Evolutionary conservation across 2,113 vertebrate genomes (phyloP).

Genomic region (Muntiacus reevesi): DNA sequence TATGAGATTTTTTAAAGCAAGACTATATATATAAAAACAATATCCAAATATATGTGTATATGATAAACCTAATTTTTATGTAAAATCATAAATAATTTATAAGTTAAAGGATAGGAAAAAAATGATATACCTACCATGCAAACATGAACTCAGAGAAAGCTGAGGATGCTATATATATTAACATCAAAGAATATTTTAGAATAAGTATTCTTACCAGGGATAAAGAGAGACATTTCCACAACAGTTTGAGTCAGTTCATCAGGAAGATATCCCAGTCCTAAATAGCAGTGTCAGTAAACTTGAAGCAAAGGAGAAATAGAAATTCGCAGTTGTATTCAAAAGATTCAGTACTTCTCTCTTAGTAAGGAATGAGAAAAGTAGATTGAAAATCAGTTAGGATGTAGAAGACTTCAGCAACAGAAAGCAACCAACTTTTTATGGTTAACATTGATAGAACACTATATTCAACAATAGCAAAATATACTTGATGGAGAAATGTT

Average conservation of each 20-base stretch:
- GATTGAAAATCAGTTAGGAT: neutral
- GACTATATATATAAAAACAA: neutral
- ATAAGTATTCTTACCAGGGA: neutral
- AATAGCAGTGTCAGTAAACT: neutral
- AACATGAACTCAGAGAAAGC: neutral
- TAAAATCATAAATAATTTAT: neutral
- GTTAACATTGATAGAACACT: neutral
- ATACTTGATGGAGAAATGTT: neutral
- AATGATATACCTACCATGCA: neutral
- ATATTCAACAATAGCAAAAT: neutral
- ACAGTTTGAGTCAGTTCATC: neutral
- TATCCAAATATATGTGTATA: neutral
- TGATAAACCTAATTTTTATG: conserved; percentile 9
- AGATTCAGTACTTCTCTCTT: neutral
- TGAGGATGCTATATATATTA: neutral
- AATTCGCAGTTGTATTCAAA: neutral
- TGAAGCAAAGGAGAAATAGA: neutral
- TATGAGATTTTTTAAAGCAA: neutral
- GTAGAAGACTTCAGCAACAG: neutral
- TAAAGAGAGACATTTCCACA: neutral
- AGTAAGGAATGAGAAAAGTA: neutral
- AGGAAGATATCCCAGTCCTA: neutral
- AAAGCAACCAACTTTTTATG: neutral
- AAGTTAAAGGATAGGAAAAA: neutral
- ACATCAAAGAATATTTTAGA: neutral